Conservation (phyloP, 2,113 vertebrate species). For the Ginglymostoma cirratum region DNA sequence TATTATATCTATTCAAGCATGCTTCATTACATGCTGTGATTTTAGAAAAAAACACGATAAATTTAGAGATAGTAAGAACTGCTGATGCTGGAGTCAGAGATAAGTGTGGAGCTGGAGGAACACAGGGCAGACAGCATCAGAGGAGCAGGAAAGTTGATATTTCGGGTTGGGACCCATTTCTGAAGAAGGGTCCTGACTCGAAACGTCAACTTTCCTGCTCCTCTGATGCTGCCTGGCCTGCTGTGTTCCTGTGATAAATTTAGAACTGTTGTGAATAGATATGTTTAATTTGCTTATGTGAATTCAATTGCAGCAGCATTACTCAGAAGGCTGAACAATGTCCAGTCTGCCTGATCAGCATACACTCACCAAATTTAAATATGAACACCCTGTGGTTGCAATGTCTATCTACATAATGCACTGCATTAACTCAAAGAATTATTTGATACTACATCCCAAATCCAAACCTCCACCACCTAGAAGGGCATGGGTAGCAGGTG, state of each 20-base stretch:
- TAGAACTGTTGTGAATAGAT: not conserved
- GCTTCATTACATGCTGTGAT: not conserved
- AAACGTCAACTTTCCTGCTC: too few species aligned
- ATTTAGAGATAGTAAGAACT: too few species aligned
- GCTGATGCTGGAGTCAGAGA: too few species aligned
- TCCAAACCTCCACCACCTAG: not conserved
- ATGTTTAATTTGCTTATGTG: not conserved
- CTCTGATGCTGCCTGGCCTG: too few species aligned
- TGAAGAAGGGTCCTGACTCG: too few species aligned
- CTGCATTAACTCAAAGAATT: not conserved
- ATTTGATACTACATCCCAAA: not conserved
- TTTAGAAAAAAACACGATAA: not conserved
- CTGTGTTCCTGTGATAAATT: not conserved
- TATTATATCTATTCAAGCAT: not conserved
- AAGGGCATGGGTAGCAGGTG: not conserved
- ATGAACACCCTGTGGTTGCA: not conserved
- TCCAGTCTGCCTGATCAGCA: not conserved
- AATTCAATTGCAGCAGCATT: not conserved
- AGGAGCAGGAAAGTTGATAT: too few species aligned
- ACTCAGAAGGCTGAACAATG: not conserved
- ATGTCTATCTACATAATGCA: not conserved
- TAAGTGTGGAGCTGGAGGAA: too few species aligned
- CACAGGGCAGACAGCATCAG: too few species aligned
- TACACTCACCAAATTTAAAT: not conserved
- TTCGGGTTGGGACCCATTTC: too few species aligned